These are phyloP conservation scores for Leptinotarsa lineolata DNA, from an alignment of 1,140 invertebrate species.

Conservation along the genomic window DNA sequence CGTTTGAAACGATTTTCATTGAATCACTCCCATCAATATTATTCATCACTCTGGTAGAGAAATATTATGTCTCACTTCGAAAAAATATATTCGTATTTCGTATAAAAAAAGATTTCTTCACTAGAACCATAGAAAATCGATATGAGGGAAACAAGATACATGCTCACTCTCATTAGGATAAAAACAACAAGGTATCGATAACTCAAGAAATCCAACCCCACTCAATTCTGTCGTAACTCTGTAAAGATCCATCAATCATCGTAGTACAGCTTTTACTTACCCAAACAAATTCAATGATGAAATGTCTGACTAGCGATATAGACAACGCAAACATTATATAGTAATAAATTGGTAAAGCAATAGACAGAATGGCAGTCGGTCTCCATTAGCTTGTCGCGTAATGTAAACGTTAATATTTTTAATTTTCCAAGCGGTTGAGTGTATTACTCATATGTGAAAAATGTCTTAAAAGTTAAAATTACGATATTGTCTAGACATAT, in stretches of 20 bases:
- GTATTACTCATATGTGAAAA: neutral
- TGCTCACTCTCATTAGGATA: neutral
- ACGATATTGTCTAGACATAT: neutral
- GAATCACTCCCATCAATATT: no score
- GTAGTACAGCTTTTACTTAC: neutral
- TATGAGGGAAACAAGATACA: no score
- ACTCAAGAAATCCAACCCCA: neutral
- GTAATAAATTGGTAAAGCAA: neutral
- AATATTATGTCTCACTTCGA: no score
- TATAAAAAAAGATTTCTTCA: no score
- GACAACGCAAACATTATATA: conserved; percentile 6
- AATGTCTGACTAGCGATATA: neutral
- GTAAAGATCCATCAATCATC: neutral
- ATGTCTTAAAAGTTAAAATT: neutral
- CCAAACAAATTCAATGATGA: neutral
- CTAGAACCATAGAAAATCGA: no score
- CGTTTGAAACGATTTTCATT: no score
- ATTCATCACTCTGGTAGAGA: no score
- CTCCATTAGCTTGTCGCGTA: conserved; percentile 1
- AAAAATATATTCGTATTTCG: no score
- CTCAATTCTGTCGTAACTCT: neutral
- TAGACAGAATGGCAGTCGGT: neutral
- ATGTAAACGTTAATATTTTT: neutral
- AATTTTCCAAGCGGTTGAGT: neutral
- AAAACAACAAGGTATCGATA: neutral